Percentiles rank a stretch among this genome's conserved stretches.
These are phyloP conservation scores for Lacanobia oleracea DNA, from an alignment of 2,888 invertebrate genomes.

Conservation along the genomic window DNA sequence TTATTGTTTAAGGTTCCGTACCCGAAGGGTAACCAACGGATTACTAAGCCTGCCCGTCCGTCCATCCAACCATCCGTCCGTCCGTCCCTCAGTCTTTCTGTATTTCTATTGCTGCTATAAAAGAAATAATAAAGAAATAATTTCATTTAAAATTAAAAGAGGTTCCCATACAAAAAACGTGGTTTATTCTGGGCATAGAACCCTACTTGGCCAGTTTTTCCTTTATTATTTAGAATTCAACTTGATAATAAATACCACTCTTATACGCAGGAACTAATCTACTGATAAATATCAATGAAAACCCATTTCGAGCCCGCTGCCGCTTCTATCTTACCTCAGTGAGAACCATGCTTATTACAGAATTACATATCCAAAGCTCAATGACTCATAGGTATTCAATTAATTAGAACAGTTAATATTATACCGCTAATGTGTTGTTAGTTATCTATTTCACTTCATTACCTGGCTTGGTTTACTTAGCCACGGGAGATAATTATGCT, in stretches of 20 bases:
- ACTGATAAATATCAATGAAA: neutral
- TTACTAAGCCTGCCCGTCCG: too few species aligned
- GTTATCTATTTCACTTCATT: conserved; percentile 39
- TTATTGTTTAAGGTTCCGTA: too few species aligned
- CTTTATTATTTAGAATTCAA: too few species aligned
- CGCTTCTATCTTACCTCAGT: conserved; percentile 6
- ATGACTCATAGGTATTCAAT: conserved; percentile 46
- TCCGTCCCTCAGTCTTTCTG: too few species aligned
- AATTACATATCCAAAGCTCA: conserved; percentile 32
- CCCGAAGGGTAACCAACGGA: too few species aligned
- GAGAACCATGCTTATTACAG: conserved; percentile 1
- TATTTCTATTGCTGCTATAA: too few species aligned
- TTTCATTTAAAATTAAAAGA: too few species aligned
- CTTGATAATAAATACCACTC: neutral
- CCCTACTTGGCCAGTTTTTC: too few species aligned
- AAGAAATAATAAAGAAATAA: too few species aligned
- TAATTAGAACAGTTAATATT: conserved; percentile 40
- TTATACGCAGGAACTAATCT: neutral
- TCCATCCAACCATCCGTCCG: too few species aligned
- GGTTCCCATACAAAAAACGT: too few species aligned
- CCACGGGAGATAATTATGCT: conserved; percentile 37
- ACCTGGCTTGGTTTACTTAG: conserved; percentile 19
- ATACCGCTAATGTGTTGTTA: conserved; percentile 21
- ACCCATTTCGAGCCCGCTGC: neutral
- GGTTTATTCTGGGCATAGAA: too few species aligned